Conservation (phyloP, 2,888 invertebrate species). For the Acheta domesticus region DNA sequence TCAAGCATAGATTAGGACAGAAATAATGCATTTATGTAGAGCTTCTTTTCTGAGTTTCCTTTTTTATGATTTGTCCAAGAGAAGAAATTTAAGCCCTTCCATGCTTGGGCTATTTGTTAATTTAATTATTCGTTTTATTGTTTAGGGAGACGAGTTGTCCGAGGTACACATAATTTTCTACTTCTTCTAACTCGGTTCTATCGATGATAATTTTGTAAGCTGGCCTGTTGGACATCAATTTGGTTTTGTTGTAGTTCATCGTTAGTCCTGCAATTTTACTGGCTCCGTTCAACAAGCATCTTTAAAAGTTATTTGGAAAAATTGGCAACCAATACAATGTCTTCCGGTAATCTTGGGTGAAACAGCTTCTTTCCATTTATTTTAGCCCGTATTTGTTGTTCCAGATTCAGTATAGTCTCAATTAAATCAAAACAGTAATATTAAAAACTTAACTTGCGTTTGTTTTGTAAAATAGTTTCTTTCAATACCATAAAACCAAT, state of each 20-base stretch:
- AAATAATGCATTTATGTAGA: too few species aligned
- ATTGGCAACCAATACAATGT: not conserved
- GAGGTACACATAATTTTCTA: not conserved
- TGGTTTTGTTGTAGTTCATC: constrained; percentile 21
- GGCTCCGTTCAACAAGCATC: not conserved
- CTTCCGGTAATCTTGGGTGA: constrained; percentile 19
- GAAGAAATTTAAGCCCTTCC: too few species aligned
- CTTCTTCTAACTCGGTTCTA: not conserved
- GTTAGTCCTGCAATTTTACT: not conserved
- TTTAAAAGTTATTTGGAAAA: not conserved
- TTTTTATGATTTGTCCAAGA: too few species aligned
- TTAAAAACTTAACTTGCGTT: too few species aligned
- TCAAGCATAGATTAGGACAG: too few species aligned
- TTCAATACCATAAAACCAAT: too few species aligned
- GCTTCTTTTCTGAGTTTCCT: too few species aligned
- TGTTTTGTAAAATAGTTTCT: too few species aligned
- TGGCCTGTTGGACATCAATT: constrained; percentile 19
- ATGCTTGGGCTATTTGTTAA: not conserved
- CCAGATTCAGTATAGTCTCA: not conserved
- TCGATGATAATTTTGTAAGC: not conserved
- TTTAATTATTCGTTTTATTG: not conserved
- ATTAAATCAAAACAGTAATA: too few species aligned
- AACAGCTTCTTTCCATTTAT: constrained; percentile 20
- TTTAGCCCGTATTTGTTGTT: not conserved
- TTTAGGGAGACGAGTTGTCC: not conserved